A percentile compares a stretch with the other conserved stretches of the same genome.
These are phyloP conservation scores for Oikopleura dioica DNA, from an alignment of 23 tunicate genomes.

Conservation along the genomic window DNA sequence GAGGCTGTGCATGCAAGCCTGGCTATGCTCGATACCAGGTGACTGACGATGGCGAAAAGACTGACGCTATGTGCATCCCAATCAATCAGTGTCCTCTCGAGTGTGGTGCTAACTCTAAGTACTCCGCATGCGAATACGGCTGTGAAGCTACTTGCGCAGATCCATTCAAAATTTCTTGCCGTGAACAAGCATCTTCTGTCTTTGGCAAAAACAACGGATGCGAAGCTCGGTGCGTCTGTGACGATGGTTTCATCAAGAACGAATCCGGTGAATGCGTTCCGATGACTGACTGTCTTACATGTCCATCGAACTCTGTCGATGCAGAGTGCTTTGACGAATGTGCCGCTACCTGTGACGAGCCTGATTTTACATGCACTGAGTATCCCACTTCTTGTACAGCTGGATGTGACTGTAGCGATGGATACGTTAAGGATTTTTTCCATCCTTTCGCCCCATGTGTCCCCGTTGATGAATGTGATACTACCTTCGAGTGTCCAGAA, in stretches of 20 bases:
- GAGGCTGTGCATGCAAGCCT: not conserved
- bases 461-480: not conserved
- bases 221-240: not conserved
- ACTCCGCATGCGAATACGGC: not conserved
- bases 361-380: not conserved
- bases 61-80: not conserved
- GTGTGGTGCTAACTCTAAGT: not conserved
- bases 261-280: not conserved
- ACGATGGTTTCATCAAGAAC: not conserved
- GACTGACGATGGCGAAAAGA: too few species aligned
- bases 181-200: too few species aligned
- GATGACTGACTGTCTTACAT: not conserved
- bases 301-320: not conserved
- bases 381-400: not conserved
- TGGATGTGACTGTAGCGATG: not conserved
- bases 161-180: not conserved
- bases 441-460: slow-evolving; percentile 12
- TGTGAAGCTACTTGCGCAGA: slow-evolving; percentile 11
- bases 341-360: not conserved
- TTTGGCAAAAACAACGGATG: too few species aligned
- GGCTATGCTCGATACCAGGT: not conserved
- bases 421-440: not conserved
- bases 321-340: not conserved
- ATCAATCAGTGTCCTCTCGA: not conserved
- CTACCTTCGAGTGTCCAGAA: not conserved